Evolutionary conservation across 35 echinoderm and acorn worm genomes (phyloP), one percentile per base, ranked within the genome.

Genomic region (Apostichopus californicus): DNA sequence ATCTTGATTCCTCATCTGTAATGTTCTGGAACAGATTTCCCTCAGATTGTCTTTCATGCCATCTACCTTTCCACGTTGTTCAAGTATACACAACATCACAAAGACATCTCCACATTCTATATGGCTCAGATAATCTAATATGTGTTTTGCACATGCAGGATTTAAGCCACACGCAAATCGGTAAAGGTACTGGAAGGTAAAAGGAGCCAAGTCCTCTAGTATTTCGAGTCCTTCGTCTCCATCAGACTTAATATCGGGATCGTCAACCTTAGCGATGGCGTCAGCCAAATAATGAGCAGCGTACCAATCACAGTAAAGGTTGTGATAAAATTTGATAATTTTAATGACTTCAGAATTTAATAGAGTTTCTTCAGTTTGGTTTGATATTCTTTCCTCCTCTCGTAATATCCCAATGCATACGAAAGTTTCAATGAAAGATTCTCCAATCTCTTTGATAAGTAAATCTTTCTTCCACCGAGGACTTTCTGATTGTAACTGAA

Each of bases 81-180:
- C 24, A 25, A 25, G 24, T 25, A 25, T 25, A 25, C 24, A 25
- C 1, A 25, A 25, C 24, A 25, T 25, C 24, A 25, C 24, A 25
- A 25, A 25, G 24, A 25, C 24, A 25, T 25, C 24, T 25, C 24
- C 24, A 25, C 24, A 25, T 25, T 25, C 24, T 25, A 25, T 25
- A 25, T 25, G 28, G 4, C 57, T 58, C 13, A 84, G 57, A 84
- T 84, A 55, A 55, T 84, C 57, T 23, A 84, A 58, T 17, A 84
- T 84, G n/a, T 84, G 55, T 57, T 58, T 84, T 57, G 81, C 81
- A 52, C 54, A 55, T 21, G 54, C 21, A 17, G 54, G 5, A 58
- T 59, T 84, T n/a, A 84, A 6, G 0, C 81, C 56, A 57, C 81
- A 84, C 4, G 81, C 55, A 84, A 84, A 84, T 54, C 81, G 81